Evolutionary conservation across 2,797 vertebrate genomes (phyloP).

Genomic region (Macropodus opercularis): DNA sequence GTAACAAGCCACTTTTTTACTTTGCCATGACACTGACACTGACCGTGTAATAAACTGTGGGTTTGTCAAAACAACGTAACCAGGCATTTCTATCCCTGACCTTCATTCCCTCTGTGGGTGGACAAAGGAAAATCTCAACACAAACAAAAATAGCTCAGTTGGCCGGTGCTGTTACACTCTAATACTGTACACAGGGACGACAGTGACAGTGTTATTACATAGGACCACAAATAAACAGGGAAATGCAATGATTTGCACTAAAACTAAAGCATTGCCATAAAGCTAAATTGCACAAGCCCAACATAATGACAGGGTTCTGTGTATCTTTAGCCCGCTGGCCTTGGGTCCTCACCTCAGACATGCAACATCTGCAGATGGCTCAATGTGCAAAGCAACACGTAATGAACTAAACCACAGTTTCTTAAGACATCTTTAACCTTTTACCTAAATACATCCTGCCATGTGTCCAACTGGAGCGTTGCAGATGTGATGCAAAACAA

Average conservation of each 20-base stretch:
- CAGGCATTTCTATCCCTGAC: conserved; percentile 50
- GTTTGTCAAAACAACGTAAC: conserved; percentile 41
- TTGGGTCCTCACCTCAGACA: conserved; percentile 13
- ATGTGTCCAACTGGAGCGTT: conserved; percentile 45
- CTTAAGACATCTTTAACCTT: conserved; percentile 71
- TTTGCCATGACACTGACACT: no score
- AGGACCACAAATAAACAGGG: not conserved
- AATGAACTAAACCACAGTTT: conserved; percentile 71
- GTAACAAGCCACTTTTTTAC: not conserved
- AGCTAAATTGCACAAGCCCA: not conserved
- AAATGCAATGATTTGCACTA: not conserved
- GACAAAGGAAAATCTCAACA: conserved; percentile 49
- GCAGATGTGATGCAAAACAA: conserved; percentile 49
- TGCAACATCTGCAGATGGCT: conserved; percentile 68
- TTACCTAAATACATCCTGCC: conserved; percentile 66
- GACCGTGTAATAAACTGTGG: conserved; percentile 8
- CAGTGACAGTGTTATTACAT: not conserved
- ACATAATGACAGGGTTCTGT: not conserved
- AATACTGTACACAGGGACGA: conserved; percentile 6
- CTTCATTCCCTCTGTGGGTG: conserved; percentile 59
- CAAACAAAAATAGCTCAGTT: conserved; percentile 44
- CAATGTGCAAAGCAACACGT: conserved; percentile 28
- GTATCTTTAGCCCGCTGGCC: not conserved
- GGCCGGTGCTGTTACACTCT: conserved; percentile 30
- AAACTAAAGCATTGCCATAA: no score